These are phyloP conservation scores for Scomber colias DNA, from an alignment of 2,113 vertebrate genomes.

Conservation along the genomic window DNA sequence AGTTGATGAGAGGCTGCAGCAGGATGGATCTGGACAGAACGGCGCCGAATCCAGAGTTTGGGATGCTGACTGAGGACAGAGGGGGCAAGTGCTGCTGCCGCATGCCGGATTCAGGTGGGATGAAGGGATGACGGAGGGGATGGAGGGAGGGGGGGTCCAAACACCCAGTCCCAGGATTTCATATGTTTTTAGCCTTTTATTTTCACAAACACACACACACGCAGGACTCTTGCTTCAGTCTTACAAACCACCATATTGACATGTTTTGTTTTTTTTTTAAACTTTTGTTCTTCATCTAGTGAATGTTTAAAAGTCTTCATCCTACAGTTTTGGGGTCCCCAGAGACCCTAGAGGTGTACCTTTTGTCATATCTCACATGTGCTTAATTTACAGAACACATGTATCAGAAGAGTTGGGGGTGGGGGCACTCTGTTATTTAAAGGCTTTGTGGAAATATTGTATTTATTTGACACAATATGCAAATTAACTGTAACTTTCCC, in stretches of 20 bases:
- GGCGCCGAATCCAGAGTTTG: slow-evolving; percentile 46
- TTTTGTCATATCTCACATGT: too few relatives aligned
- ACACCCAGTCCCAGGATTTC: not conserved
- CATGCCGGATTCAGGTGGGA: slow-evolving; percentile 38
- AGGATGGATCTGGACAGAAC: slow-evolving; percentile 6
- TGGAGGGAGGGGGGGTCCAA: not conserved
- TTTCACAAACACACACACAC: not conserved
- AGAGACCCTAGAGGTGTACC: too few relatives aligned
- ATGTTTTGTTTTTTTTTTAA: too few relatives aligned
- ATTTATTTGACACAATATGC: too few relatives aligned
- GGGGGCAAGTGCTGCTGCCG: slow-evolving; percentile 41
- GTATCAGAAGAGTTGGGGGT: too few relatives aligned
- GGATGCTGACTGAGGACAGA: slow-evolving; percentile 34
- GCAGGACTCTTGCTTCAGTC: not conserved
- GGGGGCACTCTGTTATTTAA: too few relatives aligned
- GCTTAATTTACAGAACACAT: too few relatives aligned
- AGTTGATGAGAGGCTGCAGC: slow-evolving; percentile 55
- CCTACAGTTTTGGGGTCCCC: too few relatives aligned
- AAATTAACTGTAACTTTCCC: too few relatives aligned
- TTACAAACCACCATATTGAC: not conserved
- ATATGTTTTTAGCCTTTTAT: not conserved
- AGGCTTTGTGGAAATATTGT: too few relatives aligned
- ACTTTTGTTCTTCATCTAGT: not conserved
- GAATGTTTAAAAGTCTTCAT: not conserved
- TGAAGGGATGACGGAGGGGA: not conserved